Conservation (phyloP, 2,888 invertebrate genomes). For the Cryptus armator region DNA sequence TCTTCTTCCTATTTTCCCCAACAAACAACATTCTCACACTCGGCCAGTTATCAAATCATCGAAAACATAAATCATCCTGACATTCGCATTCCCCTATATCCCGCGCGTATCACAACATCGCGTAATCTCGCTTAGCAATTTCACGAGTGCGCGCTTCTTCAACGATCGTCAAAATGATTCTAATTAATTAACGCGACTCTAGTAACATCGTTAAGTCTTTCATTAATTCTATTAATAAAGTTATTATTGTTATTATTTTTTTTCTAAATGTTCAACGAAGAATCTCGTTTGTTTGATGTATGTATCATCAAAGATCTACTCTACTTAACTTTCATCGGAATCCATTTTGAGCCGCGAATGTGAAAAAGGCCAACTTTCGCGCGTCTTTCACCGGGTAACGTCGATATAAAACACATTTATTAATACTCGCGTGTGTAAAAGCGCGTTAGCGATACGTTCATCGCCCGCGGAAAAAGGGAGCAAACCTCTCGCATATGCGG, state of each 20-base stretch:
- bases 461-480: conserved; percentile 67
- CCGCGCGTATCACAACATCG: background rate
- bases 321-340: conserved; percentile 57
- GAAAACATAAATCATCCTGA: conserved; percentile 39
- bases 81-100: conserved; percentile 3
- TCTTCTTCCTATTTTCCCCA: conserved; percentile 21
- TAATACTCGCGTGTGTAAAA: conserved; percentile 12
- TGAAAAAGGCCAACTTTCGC: conserved; percentile 12
- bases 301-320: conserved; percentile 52
- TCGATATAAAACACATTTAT: conserved; percentile 10
- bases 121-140: conserved; percentile 23
- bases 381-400: conserved; percentile 10
- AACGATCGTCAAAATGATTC: conserved; percentile 38
- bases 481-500: conserved; percentile 55
- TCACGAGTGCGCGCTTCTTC: conserved; percentile 22
- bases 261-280: background rate
- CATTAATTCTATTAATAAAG: background rate
- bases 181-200: conserved; percentile 42
- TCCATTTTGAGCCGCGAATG: conserved; percentile 34
- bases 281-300: conserved; percentile 34
- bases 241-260: background rate
- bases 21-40: conserved; percentile 64
- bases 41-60: conserved; percentile 29
- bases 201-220: conserved; percentile 5
- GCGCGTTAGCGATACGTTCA: conserved; percentile 59